Evolutionary conservation across 1,140 invertebrate species (phyloP).

Genomic region (Platyscapa corneri): DNA sequence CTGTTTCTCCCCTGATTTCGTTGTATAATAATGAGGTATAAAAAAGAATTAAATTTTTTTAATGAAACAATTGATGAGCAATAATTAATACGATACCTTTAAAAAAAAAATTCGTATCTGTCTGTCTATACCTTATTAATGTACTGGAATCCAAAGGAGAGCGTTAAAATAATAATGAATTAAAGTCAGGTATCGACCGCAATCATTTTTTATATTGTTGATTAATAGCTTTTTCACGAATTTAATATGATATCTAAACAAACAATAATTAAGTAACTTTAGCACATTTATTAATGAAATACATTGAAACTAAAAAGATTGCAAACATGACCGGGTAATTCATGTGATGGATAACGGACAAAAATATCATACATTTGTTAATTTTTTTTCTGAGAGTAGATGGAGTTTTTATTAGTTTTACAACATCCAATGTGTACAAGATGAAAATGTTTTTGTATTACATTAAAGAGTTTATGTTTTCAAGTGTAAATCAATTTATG

Average conservation of each 20-base stretch:
- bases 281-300: slow-evolving; percentile 60
- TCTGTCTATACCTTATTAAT: slow-evolving; percentile 38
- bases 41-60: slow-evolving; percentile 44
- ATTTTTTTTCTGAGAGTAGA: slow-evolving; percentile 25
- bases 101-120: no score
- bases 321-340: slow-evolving; percentile 54
- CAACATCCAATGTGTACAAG: slow-evolving; percentile 53
- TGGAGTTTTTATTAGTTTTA: slow-evolving; percentile 40
- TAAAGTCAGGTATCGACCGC: slow-evolving; percentile 56
- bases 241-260: slow-evolving; percentile 60
- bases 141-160: slow-evolving; percentile 47
- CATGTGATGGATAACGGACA: slow-evolving; percentile 52
- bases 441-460: slow-evolving; percentile 45
- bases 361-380: slow-evolving; percentile 41
- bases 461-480: slow-evolving; percentile 49
- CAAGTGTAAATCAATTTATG: slow-evolving; percentile 55
- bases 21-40: slow-evolving; percentile 54
- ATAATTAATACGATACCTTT: slow-evolving; percentile 45
- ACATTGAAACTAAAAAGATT: slow-evolving; percentile 49
- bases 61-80: slow-evolving; percentile 44
- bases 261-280: slow-evolving; percentile 53
- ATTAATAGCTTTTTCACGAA: slow-evolving; percentile 71
- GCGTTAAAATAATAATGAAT: slow-evolving; percentile 45
- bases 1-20: slow-evolving; percentile 63
- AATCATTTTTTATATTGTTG: slow-evolving; percentile 64